Base-by-base conservation (phyloP, 2,113 vertebrate genomes). In the Paratilapia polleni region DNA sequence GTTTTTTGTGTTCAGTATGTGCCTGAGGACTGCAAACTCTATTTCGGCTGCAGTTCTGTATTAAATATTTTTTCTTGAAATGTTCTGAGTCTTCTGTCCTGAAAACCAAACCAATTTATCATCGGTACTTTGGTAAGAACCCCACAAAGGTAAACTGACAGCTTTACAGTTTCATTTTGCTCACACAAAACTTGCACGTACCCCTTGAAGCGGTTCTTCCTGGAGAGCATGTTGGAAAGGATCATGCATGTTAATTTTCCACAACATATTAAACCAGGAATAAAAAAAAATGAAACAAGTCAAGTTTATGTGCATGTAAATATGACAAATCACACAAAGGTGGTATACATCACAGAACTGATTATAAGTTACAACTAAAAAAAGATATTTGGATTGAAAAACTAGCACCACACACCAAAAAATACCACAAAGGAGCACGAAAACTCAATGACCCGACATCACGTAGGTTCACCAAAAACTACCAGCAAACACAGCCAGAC, bases 141-240 rank as follows among this genome's bases (percentile, higher is more conserved):
- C 43, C 22, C 38, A 47, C 64, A 47, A 49, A 70, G 43, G 8
- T 70, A 49, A 52, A 70, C 26, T 11, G 0, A 28, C 24, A 28
- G 66, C 43, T 12, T 70, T 17, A 49, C 66, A 52, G 26, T 58
- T 20, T 4, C 7, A 54, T 56, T 82, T 54, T 41, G 19, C 34
- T 68, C 41, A 66, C 22, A 43, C 5, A 12, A 70, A 68, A 52
- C 15, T 5, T 77, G 14, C 34, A 94, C 94, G 2, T 94, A 95
- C 95, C 94, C 91, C 88, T 94, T 95, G 81, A 95, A 94, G 81
- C 83, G 91, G 68, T 87, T 96, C 88, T 89, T 96, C 93, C 95
- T 96, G 91, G 90, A 78, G 6, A 77, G 94, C 93, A 87, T 94
- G 92, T 80, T 75, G 80, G 79, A 77, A 77, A 83, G 11, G 5